These are phyloP conservation scores for Phylloscopus trochiloides DNA, from an alignment of 2,113 vertebrate species.

Conservation along the genomic window DNA sequence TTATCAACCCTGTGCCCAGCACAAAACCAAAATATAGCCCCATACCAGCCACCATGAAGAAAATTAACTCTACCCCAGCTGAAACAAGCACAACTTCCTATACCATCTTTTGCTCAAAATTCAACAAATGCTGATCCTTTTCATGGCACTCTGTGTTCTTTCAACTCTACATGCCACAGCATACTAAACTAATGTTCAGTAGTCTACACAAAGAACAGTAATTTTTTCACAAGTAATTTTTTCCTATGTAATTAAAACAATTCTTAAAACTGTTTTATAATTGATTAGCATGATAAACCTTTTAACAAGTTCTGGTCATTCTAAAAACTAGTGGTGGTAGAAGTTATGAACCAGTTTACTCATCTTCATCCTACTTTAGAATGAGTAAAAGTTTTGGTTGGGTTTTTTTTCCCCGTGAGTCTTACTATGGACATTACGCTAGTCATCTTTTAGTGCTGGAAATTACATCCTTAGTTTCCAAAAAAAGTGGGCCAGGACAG, in stretches of 20 bases:
- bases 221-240: background rate
- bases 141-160: background rate
- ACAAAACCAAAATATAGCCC: background rate
- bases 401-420: accelerated
- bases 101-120: background rate
- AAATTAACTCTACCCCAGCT: background rate
- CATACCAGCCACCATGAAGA: background rate
- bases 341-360: background rate
- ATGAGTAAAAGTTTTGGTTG: background rate
- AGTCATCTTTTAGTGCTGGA: background rate
- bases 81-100: background rate
- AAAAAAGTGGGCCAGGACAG: background rate
- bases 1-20: background rate
- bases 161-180: background rate
- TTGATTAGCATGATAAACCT: background rate
- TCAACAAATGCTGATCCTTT: background rate
- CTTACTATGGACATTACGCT: background rate
- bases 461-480: background rate
- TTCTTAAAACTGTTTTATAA: background rate
- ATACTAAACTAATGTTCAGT: background rate
- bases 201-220: background rate
- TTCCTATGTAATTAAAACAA: background rate
- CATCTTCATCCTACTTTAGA: background rate
- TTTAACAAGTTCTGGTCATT: background rate
- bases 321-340: background rate